Evolutionary conservation across 2,888 invertebrate species (phyloP).

Genomic region (Watsonalla binaria): DNA sequence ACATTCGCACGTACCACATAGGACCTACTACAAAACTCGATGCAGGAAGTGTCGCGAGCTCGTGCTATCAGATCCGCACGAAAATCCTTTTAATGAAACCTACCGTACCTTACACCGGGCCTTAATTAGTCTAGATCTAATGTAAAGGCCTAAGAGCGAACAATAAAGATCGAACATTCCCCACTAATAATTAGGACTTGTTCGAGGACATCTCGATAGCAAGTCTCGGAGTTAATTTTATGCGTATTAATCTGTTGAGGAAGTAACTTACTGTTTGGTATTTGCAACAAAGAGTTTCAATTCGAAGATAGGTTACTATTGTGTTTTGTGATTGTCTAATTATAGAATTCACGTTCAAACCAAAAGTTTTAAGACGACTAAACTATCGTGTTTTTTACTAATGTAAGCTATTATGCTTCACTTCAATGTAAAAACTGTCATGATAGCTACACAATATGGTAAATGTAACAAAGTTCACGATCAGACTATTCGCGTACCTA

Average conservation of each 20-base stretch:
- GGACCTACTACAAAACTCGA: slow-evolving; percentile 7
- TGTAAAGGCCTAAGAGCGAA: slow-evolving; percentile 48
- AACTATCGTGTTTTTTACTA: too few species aligned
- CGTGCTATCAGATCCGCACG: slow-evolving; percentile 67
- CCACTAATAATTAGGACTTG: slow-evolving; percentile 69
- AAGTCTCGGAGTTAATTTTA: slow-evolving; percentile 57
- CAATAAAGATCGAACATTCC: slow-evolving; percentile 75
- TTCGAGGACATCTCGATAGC: slow-evolving; percentile 52
- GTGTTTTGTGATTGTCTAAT: slow-evolving; percentile 3
- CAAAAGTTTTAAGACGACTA: too few species aligned
- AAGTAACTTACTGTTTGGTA: slow-evolving; percentile 19
- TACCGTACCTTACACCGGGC: slow-evolving; percentile 28
- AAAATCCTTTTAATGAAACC: slow-evolving; percentile 71
- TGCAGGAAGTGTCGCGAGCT: slow-evolving; percentile 33
- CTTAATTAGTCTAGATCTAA: slow-evolving; percentile 72
- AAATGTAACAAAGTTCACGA: too few species aligned
- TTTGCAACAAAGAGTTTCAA: not conserved
- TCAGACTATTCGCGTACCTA: too few species aligned
- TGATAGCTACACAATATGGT: too few species aligned
- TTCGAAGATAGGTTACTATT: not conserved
- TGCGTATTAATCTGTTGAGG: slow-evolving; percentile 64
- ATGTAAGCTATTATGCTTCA: too few species aligned
- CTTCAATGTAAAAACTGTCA: too few species aligned
- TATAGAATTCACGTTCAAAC: not conserved
- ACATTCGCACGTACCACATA: slow-evolving; percentile 1